Percentiles rank a stretch among this genome's conserved stretches.
phyloP scores from a whole-genome alignment of 2,888 invertebrate genomes.

The Callyntrura sp. region DNA sequence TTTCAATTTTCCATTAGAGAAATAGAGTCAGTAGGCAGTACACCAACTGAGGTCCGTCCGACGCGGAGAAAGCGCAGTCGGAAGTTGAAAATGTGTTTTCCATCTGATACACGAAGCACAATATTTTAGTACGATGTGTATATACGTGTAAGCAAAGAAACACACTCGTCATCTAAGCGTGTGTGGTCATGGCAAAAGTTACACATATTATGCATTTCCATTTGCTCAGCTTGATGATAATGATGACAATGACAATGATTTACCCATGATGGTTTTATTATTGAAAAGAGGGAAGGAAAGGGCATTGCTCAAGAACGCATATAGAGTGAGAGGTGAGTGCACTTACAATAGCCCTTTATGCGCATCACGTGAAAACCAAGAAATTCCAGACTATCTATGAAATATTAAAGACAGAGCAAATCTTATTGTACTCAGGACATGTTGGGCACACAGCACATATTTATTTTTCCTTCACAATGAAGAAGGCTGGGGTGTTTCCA shows the following conservation, averaged over 20 bases:
- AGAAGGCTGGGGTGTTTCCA: too few species aligned
- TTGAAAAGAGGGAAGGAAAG: slow-evolving; percentile 1
- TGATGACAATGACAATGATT: slow-evolving; percentile 38
- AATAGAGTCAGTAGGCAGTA: too few species aligned
- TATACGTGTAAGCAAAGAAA: too few species aligned
- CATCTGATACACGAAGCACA: background rate
- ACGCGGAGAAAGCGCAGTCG: background rate
- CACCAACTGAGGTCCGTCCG: too few species aligned
- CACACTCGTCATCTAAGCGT: background rate
- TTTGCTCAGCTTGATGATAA: background rate
- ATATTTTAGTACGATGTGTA: too few species aligned
- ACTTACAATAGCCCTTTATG: background rate
- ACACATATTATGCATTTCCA: background rate
- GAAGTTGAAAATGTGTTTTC: slow-evolving; percentile 54
- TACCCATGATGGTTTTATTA: slow-evolving; percentile 15
- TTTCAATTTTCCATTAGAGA: background rate
- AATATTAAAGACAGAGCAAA: too few species aligned
- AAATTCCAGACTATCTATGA: too few species aligned
- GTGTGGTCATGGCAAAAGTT: background rate
- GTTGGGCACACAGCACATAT: too few species aligned
- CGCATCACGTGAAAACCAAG: background rate
- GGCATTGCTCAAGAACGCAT: background rate
- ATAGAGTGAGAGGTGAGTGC: background rate
- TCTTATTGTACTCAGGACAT: too few species aligned
- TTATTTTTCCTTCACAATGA: too few species aligned